Base-by-base conservation (phyloP, 35 echinoderm and acorn worm genomes). In the Diadema setosum region DNA sequence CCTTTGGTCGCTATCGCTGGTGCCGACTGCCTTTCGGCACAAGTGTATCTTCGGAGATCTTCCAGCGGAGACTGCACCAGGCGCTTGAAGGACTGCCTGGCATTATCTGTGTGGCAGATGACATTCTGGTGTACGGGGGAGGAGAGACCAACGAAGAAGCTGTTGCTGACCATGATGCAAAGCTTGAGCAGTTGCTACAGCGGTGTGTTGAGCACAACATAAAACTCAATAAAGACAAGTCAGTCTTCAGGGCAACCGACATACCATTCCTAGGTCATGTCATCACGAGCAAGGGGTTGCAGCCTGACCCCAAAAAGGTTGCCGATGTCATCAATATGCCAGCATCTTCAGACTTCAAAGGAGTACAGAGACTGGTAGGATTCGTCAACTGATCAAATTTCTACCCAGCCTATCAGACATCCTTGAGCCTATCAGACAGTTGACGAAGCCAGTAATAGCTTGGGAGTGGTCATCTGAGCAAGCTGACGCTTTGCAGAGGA, bases 1-100 rank as follows among this genome's bases (percentile, higher is more conserved):
- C 84, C 9, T 88, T 73, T 76, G 84, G 93, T 17, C 82, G 88
- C 46, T 90, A 90, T 57, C 43, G 87, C 29, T 86, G 83, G 60
- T 36, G 25, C 3, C 30, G 83, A 86, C 58, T 86, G 12, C 83
- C 83, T 33, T 83, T 86, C 48, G 83, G 83, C 5, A 42, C 50
- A 20, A 25, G 83, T 69, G 58, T 42, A 43, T 86, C 83, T 39
- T 86, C 83, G 9, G 83, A 86, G 50, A 67, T 86, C 57, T 86
- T 86, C 45, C 83, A 86, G 39, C 3, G 45, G 18, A 56, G 83
- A 4, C 39, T 86, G 14, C 52, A 65, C 33, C 40, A 36, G 30
- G 83, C 83, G 25, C 45, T 86, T 37, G 83, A 86, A 70, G 83
- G 83, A 39, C 35, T 67, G 32, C 55, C 56, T 2, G 83, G 52